These are phyloP conservation scores for Eristalis tenax DNA, from an alignment of 2,888 invertebrate species.

Conservation along the genomic window DNA sequence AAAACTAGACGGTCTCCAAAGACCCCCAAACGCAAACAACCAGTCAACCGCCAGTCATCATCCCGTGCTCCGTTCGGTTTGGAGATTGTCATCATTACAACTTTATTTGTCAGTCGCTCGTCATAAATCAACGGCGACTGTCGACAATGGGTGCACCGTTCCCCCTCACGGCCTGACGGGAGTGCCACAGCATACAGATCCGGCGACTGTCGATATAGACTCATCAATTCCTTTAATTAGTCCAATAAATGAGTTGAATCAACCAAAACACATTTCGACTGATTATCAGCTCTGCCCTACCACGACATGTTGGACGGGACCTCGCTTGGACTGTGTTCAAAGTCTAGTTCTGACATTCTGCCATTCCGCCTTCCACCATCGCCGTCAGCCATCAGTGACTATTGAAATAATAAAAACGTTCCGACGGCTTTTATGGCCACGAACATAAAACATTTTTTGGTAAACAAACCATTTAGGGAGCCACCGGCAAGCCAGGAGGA, in stretches of 20 bases:
- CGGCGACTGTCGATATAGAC: slow-evolving; percentile 27
- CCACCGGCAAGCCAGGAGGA: slow-evolving; percentile 32
- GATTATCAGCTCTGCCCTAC: slow-evolving; percentile 41
- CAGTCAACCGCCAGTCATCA: background rate
- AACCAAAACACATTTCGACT: slow-evolving; percentile 63
- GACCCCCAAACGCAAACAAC: background rate
- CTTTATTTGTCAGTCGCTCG: slow-evolving; percentile 6
- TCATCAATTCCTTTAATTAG: slow-evolving; percentile 66
- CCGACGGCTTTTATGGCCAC: slow-evolving; percentile 50
- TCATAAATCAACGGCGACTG: slow-evolving; percentile 20
- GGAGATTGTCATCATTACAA: background rate
- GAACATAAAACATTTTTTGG: slow-evolving; percentile 65
- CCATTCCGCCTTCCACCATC: background rate
- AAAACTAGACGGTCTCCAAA: background rate
- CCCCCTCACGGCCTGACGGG: slow-evolving; percentile 1
- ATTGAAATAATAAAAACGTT: slow-evolving; percentile 56
- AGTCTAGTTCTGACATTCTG: slow-evolving; percentile 3
- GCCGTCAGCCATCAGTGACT: background rate
- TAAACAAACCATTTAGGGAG: slow-evolving; percentile 69
- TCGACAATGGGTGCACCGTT: background rate
- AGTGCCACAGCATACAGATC: background rate
- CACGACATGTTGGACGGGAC: slow-evolving; percentile 12
- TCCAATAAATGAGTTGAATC: slow-evolving; percentile 60
- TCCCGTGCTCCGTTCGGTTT: background rate
- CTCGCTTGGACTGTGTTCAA: background rate